Conservation (phyloP, 2,888 invertebrate genomes). For the Mythimna impura region DNA sequence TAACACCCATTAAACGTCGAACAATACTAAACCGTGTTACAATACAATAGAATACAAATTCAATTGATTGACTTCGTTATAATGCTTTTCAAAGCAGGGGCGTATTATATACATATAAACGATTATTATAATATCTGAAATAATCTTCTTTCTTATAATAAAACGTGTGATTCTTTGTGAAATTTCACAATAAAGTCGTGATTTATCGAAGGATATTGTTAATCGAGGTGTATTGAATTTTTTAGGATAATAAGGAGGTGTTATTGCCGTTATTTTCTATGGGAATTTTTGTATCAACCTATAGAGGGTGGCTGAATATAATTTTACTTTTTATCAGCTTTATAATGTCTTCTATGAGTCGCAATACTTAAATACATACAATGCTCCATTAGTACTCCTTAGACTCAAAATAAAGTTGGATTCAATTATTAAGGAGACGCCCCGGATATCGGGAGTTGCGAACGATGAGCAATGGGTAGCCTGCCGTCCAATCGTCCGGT, state of each 20-base stretch:
- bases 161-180: slow-evolving; percentile 56
- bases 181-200: slow-evolving; percentile 51
- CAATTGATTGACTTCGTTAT: slow-evolving; percentile 49
- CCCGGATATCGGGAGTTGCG: no score
- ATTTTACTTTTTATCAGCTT: neutral
- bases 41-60: slow-evolving; percentile 41
- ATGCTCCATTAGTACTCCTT: no score
- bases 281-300: neutral
- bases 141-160: slow-evolving; percentile 33
- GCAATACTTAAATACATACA: no score
- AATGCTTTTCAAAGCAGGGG: slow-evolving; percentile 21
- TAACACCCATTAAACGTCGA: slow-evolving; percentile 23
- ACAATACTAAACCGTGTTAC: slow-evolving; percentile 31
- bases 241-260: neutral
- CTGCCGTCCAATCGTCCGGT: no score
- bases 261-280: slow-evolving; percentile 14
- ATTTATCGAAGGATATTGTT: slow-evolving; percentile 57
- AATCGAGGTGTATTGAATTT: slow-evolving; percentile 37
- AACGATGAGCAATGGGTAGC: no score
- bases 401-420: no score
- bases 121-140: slow-evolving; percentile 49
- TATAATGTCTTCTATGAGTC: no score
- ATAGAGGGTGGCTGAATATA: neutral
- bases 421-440: no score
- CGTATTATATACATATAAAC: slow-evolving; percentile 45